Evolutionary conservation across 2,888 invertebrate species (phyloP), one percentile per base, ranked within the genome.

Genomic region (Agrotis exclamationis): DNA sequence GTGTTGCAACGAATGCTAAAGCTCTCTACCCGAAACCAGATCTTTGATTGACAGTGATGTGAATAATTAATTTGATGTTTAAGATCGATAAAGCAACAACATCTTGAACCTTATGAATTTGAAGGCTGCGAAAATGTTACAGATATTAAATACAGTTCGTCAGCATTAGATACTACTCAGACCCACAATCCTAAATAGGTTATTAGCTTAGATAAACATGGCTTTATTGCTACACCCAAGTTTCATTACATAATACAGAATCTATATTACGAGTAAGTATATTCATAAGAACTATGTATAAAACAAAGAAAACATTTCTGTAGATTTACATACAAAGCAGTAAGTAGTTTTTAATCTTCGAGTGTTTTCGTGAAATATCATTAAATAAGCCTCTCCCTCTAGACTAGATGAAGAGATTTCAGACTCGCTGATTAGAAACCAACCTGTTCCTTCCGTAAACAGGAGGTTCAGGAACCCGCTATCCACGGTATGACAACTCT

Each of bases 201-300:
- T 60, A 63, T 44, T 69, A 53, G 60, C 62, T 70, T 48, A 59
- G 33, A 53, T 65, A 65, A 65, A 65, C 47, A 63, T 54, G n/a
- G 5, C 18, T 44, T 20, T 14, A 33, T 64, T 76, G 44, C 51
- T 63, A 60, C 65, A 66, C 22, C n/a, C 5, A 53, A 11, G 50
- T 56, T 57, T 47, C 13, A 33, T 67, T 66, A 56, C 45, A 45
- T 53, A 73, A 66, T 16, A 58, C 13, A 45, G 5, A 48, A 66
- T 48, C 39, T n/a, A 28, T n/a, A 50, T 22, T 54, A 22, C 18
- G n/a, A n/a, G n/a, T n/a, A n/a, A n/a, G n/a, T n/a, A n/a, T n/a
- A 56, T 28, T 56, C 16, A 13, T 16, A 39, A 20, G 33, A 28
- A 22, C 39, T 57, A 58, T n/a, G n/a, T n/a, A n/a, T 70, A 63